A percentile compares a stretch with the other conserved stretches of the same genome.
Evolutionary conservation across 2,888 invertebrate species (phyloP).

Genomic region (Eurois occulta): DNA sequence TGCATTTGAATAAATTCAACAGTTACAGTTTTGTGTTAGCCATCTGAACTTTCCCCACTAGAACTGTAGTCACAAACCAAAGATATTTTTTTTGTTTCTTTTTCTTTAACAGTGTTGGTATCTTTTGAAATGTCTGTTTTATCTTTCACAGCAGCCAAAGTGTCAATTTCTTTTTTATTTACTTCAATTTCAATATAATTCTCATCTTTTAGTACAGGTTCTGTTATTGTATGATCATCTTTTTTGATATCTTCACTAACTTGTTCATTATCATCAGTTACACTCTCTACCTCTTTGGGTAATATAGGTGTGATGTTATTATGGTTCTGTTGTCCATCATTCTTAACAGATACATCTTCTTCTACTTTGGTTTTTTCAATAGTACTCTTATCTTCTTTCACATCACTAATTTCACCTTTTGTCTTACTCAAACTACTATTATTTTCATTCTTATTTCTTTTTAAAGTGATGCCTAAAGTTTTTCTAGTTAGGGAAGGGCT

Average conservation of each 20-base stretch:
- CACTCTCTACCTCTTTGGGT: neutral
- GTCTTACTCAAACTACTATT: slow-evolving; percentile 23
- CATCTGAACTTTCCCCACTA: slow-evolving; percentile 81
- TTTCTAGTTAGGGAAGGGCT: slow-evolving; percentile 78
- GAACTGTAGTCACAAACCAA: slow-evolving; percentile 85
- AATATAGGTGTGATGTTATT: neutral
- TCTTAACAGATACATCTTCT: neutral
- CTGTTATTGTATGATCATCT: neutral
- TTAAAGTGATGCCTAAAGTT: slow-evolving; percentile 84
- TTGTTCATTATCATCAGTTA: neutral
- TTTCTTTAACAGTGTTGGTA: slow-evolving; percentile 23
- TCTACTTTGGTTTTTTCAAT: slow-evolving; percentile 7
- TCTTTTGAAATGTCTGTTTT: slow-evolving; percentile 29
- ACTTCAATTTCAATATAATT: slow-evolving; percentile 1
- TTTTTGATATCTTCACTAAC: neutral
- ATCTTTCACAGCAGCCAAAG: neutral
- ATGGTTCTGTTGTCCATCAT: neutral
- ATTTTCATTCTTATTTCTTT: slow-evolving; percentile 70
- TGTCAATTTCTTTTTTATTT: slow-evolving; percentile 1
- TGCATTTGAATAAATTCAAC: slow-evolving; percentile 31
- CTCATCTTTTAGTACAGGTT: neutral
- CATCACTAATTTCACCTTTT: slow-evolving; percentile 18
- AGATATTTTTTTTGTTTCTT: slow-evolving; percentile 68
- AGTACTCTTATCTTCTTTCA: slow-evolving; percentile 17
- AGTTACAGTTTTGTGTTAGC: slow-evolving; percentile 2